A percentile compares a stretch with the other conserved stretches of the same genome.
phyloP scores from a whole-genome alignment of 2,888 invertebrate species.

The Leptopilina drosophilae region DNA sequence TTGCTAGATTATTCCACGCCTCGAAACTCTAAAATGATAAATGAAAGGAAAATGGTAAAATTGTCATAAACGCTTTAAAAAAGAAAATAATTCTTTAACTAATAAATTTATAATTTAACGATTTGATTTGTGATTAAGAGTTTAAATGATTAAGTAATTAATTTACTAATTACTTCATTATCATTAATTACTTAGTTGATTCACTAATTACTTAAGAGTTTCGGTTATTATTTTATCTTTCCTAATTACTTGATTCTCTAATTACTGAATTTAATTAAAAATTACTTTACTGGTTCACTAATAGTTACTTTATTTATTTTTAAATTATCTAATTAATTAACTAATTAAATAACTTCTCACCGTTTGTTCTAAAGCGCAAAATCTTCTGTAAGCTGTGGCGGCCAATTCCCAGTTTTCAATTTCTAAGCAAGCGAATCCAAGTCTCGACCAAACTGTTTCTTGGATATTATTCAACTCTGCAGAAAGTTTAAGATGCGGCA shows the following conservation, averaged over 20 bases:
- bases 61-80: too few species aligned
- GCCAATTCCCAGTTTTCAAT: conserved; percentile 89
- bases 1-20: conserved; percentile 98
- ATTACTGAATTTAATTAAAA: too few species aligned
- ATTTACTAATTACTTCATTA: too few species aligned
- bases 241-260: too few species aligned
- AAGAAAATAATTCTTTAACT: too few species aligned
- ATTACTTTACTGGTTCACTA: conserved; percentile 26
- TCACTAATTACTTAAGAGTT: too few species aligned
- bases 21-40: conserved; percentile 86
- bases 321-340: background rate
- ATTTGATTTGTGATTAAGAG: too few species aligned
- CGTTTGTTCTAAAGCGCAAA: conserved; percentile 89
- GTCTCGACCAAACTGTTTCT: conserved; percentile 89
- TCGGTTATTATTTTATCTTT: too few species aligned
- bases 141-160: too few species aligned
- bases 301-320: background rate
- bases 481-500: conserved; percentile 89
- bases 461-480: conserved; percentile 93
- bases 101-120: too few species aligned
- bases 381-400: conserved; percentile 90
- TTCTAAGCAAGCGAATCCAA: conserved; percentile 91
- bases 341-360: conserved; percentile 69
- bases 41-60: background rate
- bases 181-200: too few species aligned